Percentiles rank a stretch among this genome's conserved stretches.
phyloP scores from a whole-genome alignment of 2,797 vertebrate genomes.

The Gadopsis bispinosus region DNA sequence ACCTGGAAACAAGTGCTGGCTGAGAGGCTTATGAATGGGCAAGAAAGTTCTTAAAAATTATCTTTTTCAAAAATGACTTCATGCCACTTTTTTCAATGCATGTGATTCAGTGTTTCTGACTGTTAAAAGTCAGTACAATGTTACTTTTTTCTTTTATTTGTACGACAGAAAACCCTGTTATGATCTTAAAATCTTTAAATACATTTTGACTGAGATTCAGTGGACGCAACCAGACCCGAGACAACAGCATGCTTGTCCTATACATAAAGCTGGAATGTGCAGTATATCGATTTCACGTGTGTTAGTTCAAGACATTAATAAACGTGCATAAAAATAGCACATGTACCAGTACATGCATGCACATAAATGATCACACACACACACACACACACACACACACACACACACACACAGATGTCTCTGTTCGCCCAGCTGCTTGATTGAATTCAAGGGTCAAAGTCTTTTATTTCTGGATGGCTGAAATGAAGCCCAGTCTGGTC shows the following conservation, averaged over 20 bases:
- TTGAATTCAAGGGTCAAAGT: slow-evolving; percentile 42
- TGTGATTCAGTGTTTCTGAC: slow-evolving; percentile 1
- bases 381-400: slow-evolving; percentile 21
- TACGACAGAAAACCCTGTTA: background rate
- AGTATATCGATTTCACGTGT: slow-evolving; percentile 23
- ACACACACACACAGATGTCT: slow-evolving; percentile 33
- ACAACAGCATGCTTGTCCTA: slow-evolving; percentile 19
- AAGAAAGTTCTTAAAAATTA: no score
- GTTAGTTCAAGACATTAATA: slow-evolving; percentile 33
- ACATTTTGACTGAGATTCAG: slow-evolving; percentile 1
- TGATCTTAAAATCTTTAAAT: background rate
- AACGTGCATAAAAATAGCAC: slow-evolving; percentile 17
- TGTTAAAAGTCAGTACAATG: background rate
- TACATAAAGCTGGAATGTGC: slow-evolving; percentile 40
- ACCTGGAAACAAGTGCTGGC: no score
- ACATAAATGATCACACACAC: slow-evolving; percentile 3
- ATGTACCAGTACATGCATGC: slow-evolving; percentile 19
- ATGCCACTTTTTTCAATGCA: background rate
- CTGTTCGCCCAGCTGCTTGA: slow-evolving; percentile 55
- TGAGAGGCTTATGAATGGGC: no score
- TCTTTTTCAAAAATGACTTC: no score
- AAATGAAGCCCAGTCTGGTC: slow-evolving; percentile 20
- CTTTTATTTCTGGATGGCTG: slow-evolving; percentile 42
- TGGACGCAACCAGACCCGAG: background rate
- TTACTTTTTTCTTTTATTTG: slow-evolving; percentile 1